A percentile compares a stretch with the other conserved stretches of the same genome.
phyloP scores from a whole-genome alignment of 2,888 invertebrate genomes.

The Toxonevra muliebris region DNA sequence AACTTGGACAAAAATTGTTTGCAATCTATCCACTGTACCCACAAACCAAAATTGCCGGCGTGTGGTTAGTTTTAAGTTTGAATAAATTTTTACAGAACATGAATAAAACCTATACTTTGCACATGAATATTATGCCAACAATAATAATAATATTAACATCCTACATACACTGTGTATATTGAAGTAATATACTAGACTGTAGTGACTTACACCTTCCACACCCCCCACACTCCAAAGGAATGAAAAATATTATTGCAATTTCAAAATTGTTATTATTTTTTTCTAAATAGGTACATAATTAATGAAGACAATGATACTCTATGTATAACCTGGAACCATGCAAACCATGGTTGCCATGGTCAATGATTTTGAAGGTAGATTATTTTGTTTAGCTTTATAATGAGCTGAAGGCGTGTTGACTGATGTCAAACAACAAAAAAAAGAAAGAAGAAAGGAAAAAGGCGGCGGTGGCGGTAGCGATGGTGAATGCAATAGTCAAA shows the following conservation, averaged over 20 bases:
- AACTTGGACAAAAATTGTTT: no score
- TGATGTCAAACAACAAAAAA: constrained; percentile 4
- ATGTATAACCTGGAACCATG: not conserved
- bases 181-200: no score
- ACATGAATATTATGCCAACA: constrained; percentile 24
- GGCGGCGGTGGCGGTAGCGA: constrained; percentile 6
- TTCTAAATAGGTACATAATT: no score
- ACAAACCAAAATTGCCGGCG: no score
- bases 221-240: no score
- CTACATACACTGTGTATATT: no score
- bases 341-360: constrained; percentile 43
- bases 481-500: constrained; percentile 15
- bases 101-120: constrained; percentile 22
- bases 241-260: no score
- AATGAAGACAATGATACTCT: no score
- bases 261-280: no score
- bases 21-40: no score
- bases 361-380: constrained; percentile 33
- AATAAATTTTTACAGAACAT: not conserved
- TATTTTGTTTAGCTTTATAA: constrained; percentile 29
- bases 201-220: no score
- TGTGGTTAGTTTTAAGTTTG: no score
- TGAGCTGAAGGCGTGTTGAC: constrained; percentile 26
- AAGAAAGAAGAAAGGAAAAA: not conserved
- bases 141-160: not conserved